Evolutionary conservation across 2,888 invertebrate genomes (phyloP), one percentile per base, ranked within the genome.

Genomic region (Octonoba sinensis): DNA sequence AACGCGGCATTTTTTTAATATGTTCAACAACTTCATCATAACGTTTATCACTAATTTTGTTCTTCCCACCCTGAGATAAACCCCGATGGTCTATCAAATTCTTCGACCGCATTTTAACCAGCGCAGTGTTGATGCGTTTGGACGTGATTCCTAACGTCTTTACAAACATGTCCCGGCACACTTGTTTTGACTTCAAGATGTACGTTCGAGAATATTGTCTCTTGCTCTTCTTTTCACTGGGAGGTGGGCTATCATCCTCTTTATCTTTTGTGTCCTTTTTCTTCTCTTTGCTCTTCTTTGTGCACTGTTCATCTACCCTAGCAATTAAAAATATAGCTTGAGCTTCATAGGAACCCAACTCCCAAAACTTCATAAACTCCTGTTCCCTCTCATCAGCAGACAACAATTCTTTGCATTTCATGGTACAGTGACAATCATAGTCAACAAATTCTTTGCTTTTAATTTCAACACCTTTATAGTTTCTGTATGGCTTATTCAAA

Each of bases 1-100:
- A 81, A 1, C 79, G 79, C 3, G 79, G 79, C 79, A 81, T 81
- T 56, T 81, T 81, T 64, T 81, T 81, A 16, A 81, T 81, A 36
- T 81, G 79, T 13, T 81, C 73, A 0, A 81, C 69, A n/a, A 81
- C 79, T 62, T 81, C 79, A n/a, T 81, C 73, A 60, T 81, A 73
- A 2, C 79, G 60, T 44, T 73, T 67, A 11, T 81, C 79, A 64
- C 79, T 81, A 1, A 81, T 81, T 69, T 73, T 73, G 47, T 81
- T 81, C 44, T 81, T 81, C 1, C 79, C 79, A n/a, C 79, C 79
- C 20, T 81, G 79, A 20, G 79, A 81, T 51, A 81, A 57, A 20
- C 79, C 79, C 13, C 79, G 67, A 22, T 81, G 79, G n/a, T 81
- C 79, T 24, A 69, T 69, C 3, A 81, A 51, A 27, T 73, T 81